These are phyloP conservation scores for Ooceraea biroi DNA, from an alignment of 1,140 invertebrate species.

Conservation along the genomic window DNA sequence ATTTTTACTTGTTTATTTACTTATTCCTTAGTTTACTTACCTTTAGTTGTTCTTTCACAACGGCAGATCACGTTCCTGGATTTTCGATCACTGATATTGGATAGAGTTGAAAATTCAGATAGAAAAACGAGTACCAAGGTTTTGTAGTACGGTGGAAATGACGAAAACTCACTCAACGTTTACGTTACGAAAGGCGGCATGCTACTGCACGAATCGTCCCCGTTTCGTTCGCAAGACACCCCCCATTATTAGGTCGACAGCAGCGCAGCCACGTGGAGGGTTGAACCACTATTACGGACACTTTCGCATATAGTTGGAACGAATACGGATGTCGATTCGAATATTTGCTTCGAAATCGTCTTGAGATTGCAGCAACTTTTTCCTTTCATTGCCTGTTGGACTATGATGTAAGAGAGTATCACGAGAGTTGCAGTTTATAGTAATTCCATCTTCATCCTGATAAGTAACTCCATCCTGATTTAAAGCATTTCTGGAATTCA, in stretches of 20 bases:
- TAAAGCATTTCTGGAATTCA: neutral
- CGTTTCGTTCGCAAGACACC: constrained; percentile 65
- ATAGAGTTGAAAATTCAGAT: neutral
- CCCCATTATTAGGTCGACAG: constrained; percentile 73
- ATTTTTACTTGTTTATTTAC: constrained; percentile 19
- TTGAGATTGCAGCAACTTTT: constrained; percentile 19
- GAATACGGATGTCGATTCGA: constrained; percentile 45
- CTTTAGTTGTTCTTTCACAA: no score
- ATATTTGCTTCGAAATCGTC: constrained; percentile 2
- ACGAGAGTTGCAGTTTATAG: neutral
- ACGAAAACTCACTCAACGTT: constrained; percentile 55
- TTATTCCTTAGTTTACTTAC: neutral
- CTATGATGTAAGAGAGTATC: no score
- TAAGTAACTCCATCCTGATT: neutral
- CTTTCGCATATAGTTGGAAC: constrained; percentile 13
- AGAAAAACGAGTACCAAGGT: neutral
- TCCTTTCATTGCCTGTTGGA: neutral
- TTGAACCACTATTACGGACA: constrained; percentile 63
- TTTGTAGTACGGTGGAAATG: neutral
- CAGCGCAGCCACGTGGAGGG: constrained; percentile 79
- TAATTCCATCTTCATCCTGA: no score
- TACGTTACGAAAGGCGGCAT: constrained; percentile 75
- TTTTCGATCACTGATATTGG: neutral
- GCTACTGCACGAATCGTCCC: constrained; percentile 76
- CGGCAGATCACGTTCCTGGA: neutral